These are phyloP conservation scores for Mesoligia furuncula DNA, from an alignment of 2,888 invertebrate species.

Conservation along the genomic window DNA sequence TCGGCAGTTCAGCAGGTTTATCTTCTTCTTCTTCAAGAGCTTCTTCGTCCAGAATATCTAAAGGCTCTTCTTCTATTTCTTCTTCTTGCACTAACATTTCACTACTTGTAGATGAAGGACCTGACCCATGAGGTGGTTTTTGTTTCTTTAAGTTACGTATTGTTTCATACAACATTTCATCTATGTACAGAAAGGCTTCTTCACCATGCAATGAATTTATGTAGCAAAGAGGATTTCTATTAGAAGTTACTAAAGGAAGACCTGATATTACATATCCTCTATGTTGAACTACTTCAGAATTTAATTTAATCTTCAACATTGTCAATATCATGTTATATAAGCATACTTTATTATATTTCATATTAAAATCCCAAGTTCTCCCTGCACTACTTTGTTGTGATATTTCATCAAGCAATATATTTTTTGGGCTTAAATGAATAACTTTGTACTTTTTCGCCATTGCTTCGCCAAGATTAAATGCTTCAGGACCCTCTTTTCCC, in stretches of 20 bases:
- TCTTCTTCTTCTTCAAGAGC: slow-evolving; percentile 74
- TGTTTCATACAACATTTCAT: slow-evolving; percentile 76
- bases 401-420: slow-evolving; percentile 90
- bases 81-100: slow-evolving; percentile 53
- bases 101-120: slow-evolving; percentile 71
- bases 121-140: slow-evolving; percentile 60
- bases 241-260: slow-evolving; percentile 91
- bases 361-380: slow-evolving; percentile 90
- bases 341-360: slow-evolving; percentile 88
- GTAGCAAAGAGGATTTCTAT: slow-evolving; percentile 68
- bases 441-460: slow-evolving; percentile 90
- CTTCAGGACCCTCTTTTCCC: slow-evolving; percentile 90
- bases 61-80: slow-evolving; percentile 68
- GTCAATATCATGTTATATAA: slow-evolving; percentile 87
- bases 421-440: slow-evolving; percentile 90
- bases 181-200: slow-evolving; percentile 74
- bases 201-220: slow-evolving; percentile 75
- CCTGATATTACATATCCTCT: slow-evolving; percentile 92
- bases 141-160: slow-evolving; percentile 77
- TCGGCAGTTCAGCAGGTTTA: slow-evolving; percentile 78
- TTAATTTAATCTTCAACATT: slow-evolving; percentile 88
- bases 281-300: slow-evolving; percentile 87
- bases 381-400: slow-evolving; percentile 89
- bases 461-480: slow-evolving; percentile 88
- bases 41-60: slow-evolving; percentile 69